These are phyloP conservation scores for Prionace glauca DNA, from an alignment of 2,797 vertebrate genomes.

Conservation along the genomic window DNA sequence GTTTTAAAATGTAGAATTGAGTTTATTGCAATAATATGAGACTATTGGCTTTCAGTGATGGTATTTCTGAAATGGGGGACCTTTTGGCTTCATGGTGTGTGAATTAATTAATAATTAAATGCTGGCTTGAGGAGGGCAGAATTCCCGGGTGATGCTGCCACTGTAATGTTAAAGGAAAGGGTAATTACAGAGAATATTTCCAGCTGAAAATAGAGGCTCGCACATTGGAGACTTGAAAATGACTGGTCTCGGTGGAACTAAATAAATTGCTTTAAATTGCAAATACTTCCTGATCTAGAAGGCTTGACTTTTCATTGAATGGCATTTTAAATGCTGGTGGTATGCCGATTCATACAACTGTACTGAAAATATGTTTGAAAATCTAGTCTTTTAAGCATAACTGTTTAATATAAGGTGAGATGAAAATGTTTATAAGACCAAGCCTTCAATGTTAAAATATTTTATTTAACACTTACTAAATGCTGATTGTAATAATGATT, in stretches of 20 bases:
- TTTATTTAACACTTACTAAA: background rate
- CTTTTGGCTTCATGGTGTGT: background rate
- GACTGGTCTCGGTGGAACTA: background rate
- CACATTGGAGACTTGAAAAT: background rate
- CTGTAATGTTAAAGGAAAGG: background rate
- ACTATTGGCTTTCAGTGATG: background rate
- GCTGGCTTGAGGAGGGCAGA: background rate
- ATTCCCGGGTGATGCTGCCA: background rate
- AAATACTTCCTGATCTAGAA: constrained; percentile 19
- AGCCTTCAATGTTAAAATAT: background rate
- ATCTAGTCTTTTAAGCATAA: background rate
- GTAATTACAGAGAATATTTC: constrained; percentile 11
- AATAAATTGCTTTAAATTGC: constrained; percentile 32
- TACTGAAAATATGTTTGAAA: background rate
- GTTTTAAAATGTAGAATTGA: background rate
- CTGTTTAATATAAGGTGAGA: background rate
- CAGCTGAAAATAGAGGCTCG: background rate
- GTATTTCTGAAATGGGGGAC: background rate
- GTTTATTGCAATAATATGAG: background rate
- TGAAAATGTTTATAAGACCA: background rate
- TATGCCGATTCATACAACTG: background rate
- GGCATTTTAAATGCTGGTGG: background rate
- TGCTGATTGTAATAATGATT: background rate
- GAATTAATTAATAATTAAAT: constrained; percentile 16
- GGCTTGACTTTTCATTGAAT: background rate